phyloP scores from a whole-genome alignment of 1,140 invertebrate species.

The Rhynchophorus ferrugineus region DNA sequence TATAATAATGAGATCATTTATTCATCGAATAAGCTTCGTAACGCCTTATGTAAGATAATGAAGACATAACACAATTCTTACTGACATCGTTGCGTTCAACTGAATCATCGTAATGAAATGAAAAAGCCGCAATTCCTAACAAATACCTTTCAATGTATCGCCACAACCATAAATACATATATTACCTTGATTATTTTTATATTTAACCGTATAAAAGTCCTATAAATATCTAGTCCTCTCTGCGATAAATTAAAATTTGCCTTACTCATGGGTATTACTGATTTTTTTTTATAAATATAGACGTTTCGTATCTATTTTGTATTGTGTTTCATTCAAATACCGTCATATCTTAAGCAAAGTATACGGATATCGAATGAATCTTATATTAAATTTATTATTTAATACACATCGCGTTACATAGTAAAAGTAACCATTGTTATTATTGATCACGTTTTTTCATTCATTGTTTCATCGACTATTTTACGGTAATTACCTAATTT shows the following conservation, averaged over 20 bases:
- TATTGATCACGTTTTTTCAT: not conserved
- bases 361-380: not conserved
- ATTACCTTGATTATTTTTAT: not conserved
- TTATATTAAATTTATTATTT: not conserved
- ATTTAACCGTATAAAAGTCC: not conserved
- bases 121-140: no score
- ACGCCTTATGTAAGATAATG: no score
- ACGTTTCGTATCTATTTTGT: not conserved
- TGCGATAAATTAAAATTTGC: not conserved
- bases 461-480: conserved; percentile 7
- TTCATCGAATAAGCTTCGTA: no score
- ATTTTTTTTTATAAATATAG: not conserved
- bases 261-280: not conserved
- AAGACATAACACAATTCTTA: no score
- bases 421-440: not conserved
- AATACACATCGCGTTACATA: not conserved
- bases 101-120: no score
- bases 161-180: not conserved
- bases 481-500: conserved; percentile 7
- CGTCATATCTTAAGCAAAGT: not conserved
- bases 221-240: not conserved
- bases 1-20: no score
- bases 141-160: not conserved
- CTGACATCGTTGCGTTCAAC: no score
- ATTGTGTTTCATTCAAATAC: not conserved